Evolutionary conservation across 2,113 vertebrate genomes (phyloP).

Genomic region (Campylorhamphus procurvoides): DNA sequence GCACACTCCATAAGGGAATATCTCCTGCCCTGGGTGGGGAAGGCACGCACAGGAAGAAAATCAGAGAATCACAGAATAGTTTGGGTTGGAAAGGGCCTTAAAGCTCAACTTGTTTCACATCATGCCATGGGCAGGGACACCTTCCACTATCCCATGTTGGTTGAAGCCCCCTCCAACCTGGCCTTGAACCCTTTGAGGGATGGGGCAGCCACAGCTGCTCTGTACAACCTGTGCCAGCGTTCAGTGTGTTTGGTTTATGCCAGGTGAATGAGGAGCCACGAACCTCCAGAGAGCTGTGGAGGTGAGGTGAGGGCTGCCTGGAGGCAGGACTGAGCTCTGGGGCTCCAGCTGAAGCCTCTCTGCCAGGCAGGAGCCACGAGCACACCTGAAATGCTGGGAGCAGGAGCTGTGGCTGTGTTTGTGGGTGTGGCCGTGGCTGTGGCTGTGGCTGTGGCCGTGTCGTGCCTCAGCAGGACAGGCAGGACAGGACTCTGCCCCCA

Average conservation of each 20-base stretch:
- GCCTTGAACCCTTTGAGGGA: not conserved
- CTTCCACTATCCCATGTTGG: not conserved
- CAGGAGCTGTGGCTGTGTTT: no score
- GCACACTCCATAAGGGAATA: fast-evolving
- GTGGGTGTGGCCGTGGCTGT: not conserved
- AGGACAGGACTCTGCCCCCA: not conserved
- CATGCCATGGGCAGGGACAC: not conserved
- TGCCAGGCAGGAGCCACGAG: not conserved
- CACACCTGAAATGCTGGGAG: not conserved
- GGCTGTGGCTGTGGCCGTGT: fast-evolving
- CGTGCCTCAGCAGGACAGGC: no score
- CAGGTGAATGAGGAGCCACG: not conserved
- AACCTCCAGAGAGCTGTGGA: not conserved
- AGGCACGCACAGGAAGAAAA: not conserved
- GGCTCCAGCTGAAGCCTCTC: not conserved
- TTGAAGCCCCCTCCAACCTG: not conserved
- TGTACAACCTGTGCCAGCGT: not conserved
- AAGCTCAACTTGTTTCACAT: fast-evolving
- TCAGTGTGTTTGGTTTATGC: slow-evolving; percentile 24
- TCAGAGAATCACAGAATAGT: not conserved
- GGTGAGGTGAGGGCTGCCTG: no score
- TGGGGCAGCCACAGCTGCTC: not conserved
- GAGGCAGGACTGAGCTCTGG: not conserved
- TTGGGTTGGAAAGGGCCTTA: not conserved
- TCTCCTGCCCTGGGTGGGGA: not conserved